A percentile compares a stretch with the other conserved stretches of the same genome.
Conservation (phyloP, 2,113 vertebrate species). For the Esox niger region DNA sequence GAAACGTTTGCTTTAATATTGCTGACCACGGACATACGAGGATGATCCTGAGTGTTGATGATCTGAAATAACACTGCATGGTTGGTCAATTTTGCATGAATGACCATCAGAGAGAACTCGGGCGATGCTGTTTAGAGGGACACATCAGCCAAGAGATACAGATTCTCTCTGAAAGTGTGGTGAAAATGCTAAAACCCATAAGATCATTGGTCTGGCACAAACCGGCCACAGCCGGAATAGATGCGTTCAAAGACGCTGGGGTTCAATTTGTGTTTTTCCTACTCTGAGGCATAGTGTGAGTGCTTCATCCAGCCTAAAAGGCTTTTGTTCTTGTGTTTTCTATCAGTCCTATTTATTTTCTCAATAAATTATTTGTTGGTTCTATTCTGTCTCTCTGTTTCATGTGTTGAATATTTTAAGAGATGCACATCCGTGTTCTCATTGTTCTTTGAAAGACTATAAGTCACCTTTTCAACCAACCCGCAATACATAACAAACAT, state of each 20-base stretch:
- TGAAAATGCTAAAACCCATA: slow-evolving; percentile 46
- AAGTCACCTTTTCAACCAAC: slow-evolving; percentile 21
- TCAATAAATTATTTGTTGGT: slow-evolving; percentile 70
- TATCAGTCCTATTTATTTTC: slow-evolving; percentile 58
- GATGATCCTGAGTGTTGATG: slow-evolving; percentile 61
- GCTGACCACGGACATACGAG: slow-evolving; percentile 54
- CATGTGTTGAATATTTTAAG: slow-evolving; percentile 71
- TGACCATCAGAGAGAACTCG: slow-evolving; percentile 18
- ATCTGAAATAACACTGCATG: slow-evolving; percentile 58
- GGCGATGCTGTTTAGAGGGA: slow-evolving; percentile 17
- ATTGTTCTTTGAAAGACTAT: slow-evolving; percentile 41
- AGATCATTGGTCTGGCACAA: slow-evolving; percentile 44
- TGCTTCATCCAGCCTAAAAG: slow-evolving; percentile 41
- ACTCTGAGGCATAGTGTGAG: slow-evolving; percentile 7
- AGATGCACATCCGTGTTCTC: slow-evolving; percentile 54
- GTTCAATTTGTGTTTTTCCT: slow-evolving; percentile 13
- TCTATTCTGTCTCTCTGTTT: slow-evolving; percentile 53
- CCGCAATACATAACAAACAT: not conserved
- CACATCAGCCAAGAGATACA: slow-evolving; percentile 27
- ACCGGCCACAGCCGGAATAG: slow-evolving; percentile 27
- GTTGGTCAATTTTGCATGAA: slow-evolving; percentile 54
- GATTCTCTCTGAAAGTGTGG: slow-evolving; percentile 38
- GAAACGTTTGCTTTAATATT: not conserved
- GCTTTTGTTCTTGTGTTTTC: slow-evolving; percentile 60
- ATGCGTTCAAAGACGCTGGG: not conserved